Base-by-base conservation (phyloP, 2,113 vertebrate species). In the Callipepla squamata region DNA sequence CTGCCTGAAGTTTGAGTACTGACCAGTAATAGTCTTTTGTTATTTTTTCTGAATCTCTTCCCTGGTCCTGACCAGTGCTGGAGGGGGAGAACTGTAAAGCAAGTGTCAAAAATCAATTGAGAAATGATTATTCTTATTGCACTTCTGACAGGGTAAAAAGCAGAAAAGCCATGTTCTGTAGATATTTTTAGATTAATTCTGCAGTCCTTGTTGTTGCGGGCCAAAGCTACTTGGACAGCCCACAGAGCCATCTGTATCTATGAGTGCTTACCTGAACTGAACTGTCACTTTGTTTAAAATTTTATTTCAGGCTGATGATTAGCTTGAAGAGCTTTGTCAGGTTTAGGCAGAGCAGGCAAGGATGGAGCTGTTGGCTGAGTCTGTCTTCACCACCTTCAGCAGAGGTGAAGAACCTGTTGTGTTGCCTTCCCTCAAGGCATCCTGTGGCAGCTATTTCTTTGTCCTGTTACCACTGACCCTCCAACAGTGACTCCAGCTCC, bases 231-330 rank as follows among this genome's bases (percentile, higher is more conserved):
- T 90, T 95, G 92, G 95, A 75, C 85, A 94, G 77, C 89, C 96
- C 89, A 95, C 92, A 87, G 92, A 94, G 18, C 92, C 85, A 94
- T 94, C 94, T 96, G 94, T 19, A 26, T 80, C 93, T 95, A 62
- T 53, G 58, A 82, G 63, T 57, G 78, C 88, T 94, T 94, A 87
- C 94, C 94, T 96, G 95, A 96, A 92, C 81, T 88, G 67, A 94
- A 90, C 87, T 83, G 84, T 80, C 77, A 16, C 44, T 26, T 84
- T 57, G 68, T 73, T n/a, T 21, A 32, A 58, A 45, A 74, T 67
- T 88, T 80, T 78, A 88, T 93, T 90, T 92, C 44, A 77, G 58
- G 51, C 30, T 89, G 86, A 72, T 88, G 91, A 95, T 96, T 93
- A 94, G 78, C 80, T 96, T 90, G 90, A 88, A 90, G 47, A 84